Evolutionary conservation across 2,888 invertebrate species (phyloP).

Genomic region (Oscheius myriophilus): DNA sequence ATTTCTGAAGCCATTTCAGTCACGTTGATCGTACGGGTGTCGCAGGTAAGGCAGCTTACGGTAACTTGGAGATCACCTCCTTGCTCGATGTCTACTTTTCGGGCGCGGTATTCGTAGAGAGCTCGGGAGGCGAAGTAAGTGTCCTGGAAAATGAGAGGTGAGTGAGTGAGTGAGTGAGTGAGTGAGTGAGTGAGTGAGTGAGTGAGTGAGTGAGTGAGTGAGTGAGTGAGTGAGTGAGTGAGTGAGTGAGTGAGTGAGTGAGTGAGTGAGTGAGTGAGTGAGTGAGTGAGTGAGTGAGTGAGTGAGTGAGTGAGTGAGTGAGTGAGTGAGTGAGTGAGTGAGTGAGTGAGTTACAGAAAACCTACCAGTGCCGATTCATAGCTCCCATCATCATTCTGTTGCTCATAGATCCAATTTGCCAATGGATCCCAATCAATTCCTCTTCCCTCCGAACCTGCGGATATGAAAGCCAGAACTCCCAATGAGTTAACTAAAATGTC

Average conservation of each 20-base stretch:
- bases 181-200: background rate
- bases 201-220: too few species aligned
- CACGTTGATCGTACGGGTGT: conserved; percentile 38
- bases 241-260: background rate
- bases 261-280: too few species aligned
- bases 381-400: conserved; percentile 54
- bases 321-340: too few species aligned
- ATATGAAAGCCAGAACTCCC: conserved; percentile 49
- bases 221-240: background rate
- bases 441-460: conserved; percentile 40
- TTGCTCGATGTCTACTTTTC: conserved; percentile 35
- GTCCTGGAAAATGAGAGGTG: conserved; percentile 45
- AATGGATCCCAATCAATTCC: conserved; percentile 61
- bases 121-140: conserved; percentile 63
- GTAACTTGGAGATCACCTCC: conserved; percentile 39
- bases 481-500: conserved; percentile 56
- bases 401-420: conserved; percentile 67
- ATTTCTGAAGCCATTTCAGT: conserved; percentile 48
- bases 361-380: conserved; percentile 60
- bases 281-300: background rate
- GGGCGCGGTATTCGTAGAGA: conserved; percentile 54
- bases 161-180: background rate
- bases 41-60: conserved; percentile 40
- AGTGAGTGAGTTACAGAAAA: background rate
- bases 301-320: background rate